These are phyloP conservation scores for Ispidina lecontei DNA, from an alignment of 2,797 vertebrate species.

Conservation along the genomic window DNA sequence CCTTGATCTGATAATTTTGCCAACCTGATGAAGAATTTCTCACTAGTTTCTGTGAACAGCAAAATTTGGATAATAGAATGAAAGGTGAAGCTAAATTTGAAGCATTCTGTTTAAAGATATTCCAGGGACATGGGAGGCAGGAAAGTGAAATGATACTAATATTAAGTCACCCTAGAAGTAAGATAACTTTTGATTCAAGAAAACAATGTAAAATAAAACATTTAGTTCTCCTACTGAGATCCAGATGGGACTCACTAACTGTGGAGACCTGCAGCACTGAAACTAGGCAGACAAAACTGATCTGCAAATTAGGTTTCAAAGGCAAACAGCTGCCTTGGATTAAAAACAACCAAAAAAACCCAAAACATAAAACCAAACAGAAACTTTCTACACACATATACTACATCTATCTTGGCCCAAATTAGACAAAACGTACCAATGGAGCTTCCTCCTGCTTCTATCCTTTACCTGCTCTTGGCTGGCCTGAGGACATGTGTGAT, in stretches of 20 bases:
- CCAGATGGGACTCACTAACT: background rate
- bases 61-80: conserved; percentile 11
- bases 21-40: background rate
- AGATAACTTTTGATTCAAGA: background rate
- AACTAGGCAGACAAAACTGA: background rate
- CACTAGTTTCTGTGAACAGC: background rate
- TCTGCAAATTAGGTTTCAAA: background rate
- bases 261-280: background rate
- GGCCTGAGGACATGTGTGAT: background rate
- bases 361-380: background rate
- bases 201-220: background rate
- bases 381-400: background rate
- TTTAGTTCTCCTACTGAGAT: background rate
- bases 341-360: background rate
- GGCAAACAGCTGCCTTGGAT: background rate
- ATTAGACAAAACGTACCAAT: background rate
- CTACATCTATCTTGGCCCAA: background rate
- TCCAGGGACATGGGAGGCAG: background rate
- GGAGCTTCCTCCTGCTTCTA: background rate
- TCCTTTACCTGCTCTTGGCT: background rate
- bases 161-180: background rate
- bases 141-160: background rate
- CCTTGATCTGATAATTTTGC: conserved; percentile 13
- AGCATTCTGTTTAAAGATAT: background rate
- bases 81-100: background rate